Evolutionary conservation across 2,888 invertebrate species (phyloP), one percentile per base, ranked within the genome.

Genomic region (Eupeodes luniger): DNA sequence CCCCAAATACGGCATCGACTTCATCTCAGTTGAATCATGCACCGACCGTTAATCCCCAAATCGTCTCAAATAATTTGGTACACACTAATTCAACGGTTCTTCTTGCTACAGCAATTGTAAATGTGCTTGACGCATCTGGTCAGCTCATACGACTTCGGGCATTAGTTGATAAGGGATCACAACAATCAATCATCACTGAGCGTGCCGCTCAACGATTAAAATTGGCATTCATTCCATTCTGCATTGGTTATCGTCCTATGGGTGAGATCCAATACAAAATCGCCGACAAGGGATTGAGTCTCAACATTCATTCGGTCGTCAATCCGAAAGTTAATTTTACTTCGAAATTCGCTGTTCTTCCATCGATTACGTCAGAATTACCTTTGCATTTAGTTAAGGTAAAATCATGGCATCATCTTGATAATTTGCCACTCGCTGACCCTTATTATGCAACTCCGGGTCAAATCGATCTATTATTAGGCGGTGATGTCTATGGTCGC

Each of bases 401-500:
- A 11, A 47, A 47, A 47, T 9, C 9, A 9, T 47, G 47, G 47
- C 16, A 2, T 9, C 53, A 16, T 53, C 53, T 53, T 9, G 0
- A 53, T 5, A 53, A 9, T 3, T 10, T 53, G 16, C 53, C 53
- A 7, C 53, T 53, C 16, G 9, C 53, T 16, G 53, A 53, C 55
- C 57, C 67, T 55, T 12, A 67, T 67, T 77, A 77, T 53, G 40
- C 77, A 2, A 66, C 77, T 4, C 19, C 19, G 62, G n/a, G 77
- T 44, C 57, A 70, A 57, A 70, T 70, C n/a, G 34, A 44, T 57
- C 36, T 70, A 51, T 49, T 79, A 6, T 51, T 79, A 67, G 79
- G 49, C 51, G 70, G 70, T 44, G 79, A 79, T 55, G 57, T 70
- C 12, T 70, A 70, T 57, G 70, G 70, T 5, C 14, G 12, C 40